phyloP scores from a whole-genome alignment of 2,113 vertebrate species.

The Indri indri region DNA sequence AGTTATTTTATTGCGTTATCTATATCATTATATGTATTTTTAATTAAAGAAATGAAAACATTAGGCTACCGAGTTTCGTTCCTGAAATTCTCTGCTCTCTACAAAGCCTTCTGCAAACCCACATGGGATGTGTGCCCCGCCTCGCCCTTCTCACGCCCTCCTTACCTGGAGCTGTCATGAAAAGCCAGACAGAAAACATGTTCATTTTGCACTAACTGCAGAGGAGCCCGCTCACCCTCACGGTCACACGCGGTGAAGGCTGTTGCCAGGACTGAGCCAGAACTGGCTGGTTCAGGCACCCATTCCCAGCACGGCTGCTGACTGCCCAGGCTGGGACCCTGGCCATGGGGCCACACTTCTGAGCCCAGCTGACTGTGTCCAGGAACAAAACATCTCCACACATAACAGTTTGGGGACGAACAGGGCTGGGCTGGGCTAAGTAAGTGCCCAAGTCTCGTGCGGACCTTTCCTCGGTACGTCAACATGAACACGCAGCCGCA shows the following conservation, averaged over 20 bases:
- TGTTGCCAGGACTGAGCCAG: background rate
- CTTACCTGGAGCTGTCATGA: background rate
- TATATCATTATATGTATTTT: background rate
- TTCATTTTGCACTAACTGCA: background rate
- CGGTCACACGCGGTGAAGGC: background rate
- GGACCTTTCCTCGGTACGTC: too few relatives aligned
- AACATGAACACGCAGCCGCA: accelerated
- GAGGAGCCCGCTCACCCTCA: background rate
- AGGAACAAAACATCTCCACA: background rate
- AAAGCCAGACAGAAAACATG: background rate
- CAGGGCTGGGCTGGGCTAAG: too few relatives aligned
- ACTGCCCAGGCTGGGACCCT: background rate
- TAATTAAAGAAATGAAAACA: background rate
- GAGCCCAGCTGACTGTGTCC: background rate
- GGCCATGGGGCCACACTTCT: accelerated
- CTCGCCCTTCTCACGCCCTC: background rate
- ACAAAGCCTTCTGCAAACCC: background rate
- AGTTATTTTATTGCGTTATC: background rate
- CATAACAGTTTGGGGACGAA: background rate
- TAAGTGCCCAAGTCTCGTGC: background rate
- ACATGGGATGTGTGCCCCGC: too few relatives aligned
- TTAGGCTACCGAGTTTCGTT: background rate
- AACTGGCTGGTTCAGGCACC: too few relatives aligned
- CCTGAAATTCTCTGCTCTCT: background rate
- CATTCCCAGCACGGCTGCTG: background rate